Conservation (phyloP, 1,140 invertebrate genomes). For the Charaxes varanes region DNA sequence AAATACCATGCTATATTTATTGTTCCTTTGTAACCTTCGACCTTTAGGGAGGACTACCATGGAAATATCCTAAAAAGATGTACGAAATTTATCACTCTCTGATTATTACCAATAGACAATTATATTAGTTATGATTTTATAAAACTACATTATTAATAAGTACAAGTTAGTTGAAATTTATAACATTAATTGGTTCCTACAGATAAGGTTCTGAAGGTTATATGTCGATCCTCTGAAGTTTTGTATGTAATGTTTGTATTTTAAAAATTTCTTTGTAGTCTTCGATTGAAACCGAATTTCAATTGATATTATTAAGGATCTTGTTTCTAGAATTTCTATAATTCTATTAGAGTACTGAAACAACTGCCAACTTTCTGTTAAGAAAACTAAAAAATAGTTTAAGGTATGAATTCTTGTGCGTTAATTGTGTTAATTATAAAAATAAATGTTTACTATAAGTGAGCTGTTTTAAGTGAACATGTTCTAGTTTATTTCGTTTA, state of each 20-base stretch:
- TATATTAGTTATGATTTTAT: slow-evolving; percentile 8
- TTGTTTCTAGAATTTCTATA: slow-evolving; percentile 33
- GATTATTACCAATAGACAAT: slow-evolving; percentile 10
- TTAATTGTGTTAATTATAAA: slow-evolving; percentile 63
- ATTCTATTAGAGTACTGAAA: slow-evolving; percentile 58
- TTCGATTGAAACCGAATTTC: slow-evolving; percentile 42
- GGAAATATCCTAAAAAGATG: slow-evolving; percentile 2
- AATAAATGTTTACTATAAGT: slow-evolving; percentile 64
- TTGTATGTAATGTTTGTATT: slow-evolving; percentile 21
- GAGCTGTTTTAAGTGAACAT: slow-evolving; percentile 56
- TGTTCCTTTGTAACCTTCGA: slow-evolving; percentile 27
- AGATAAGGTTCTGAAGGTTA: too few species aligned
- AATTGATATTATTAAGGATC: slow-evolving; percentile 60
- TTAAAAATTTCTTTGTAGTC: slow-evolving; percentile 16
- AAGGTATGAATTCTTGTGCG: slow-evolving; percentile 58
- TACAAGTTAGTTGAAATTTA: slow-evolving; percentile 21
- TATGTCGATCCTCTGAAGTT: too few species aligned
- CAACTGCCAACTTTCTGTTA: slow-evolving; percentile 69
- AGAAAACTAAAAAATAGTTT: slow-evolving; percentile 45
- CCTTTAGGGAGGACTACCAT: slow-evolving; percentile 1
- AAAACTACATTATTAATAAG: slow-evolving; percentile 7
- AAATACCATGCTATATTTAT: slow-evolving; percentile 19
- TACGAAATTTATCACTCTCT: slow-evolving; percentile 2
- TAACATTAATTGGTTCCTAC: slow-evolving; percentile 7
- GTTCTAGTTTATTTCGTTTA: slow-evolving; percentile 68